Base-by-base conservation (phyloP, 2,888 invertebrate genomes). In the Subacronicta megacephala region DNA sequence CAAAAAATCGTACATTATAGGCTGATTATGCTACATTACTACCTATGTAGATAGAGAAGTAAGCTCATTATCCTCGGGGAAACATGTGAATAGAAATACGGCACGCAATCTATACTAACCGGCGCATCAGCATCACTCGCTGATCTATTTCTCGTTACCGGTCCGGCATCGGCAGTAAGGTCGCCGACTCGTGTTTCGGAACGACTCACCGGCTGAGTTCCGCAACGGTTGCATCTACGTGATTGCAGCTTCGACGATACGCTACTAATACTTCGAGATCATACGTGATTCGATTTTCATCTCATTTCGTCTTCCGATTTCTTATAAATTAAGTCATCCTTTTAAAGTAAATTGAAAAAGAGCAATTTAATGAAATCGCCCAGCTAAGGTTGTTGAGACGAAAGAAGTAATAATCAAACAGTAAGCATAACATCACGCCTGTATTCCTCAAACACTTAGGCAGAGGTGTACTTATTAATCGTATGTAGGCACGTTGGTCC, bases 161-260 rank as follows among this genome's bases (percentile, higher is more conserved):
- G 72, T 56, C 50, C 64, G 74, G 72, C 73, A 78, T n/a, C n/a
- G n/a, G 80, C 78, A 73, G 69, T 78, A 83, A 82, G 86, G 86
- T 85, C 85, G 84, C 60, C 81, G 81, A 79, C 88, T 82, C 79
- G 69, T 62, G 65, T 75, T 78, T 68, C 74, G 72, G 66, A 51
- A 55, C 56, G 54, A 42, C 57, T 70, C 61, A 37, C 49, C 66
- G 62, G 44, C 55, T 49, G 56, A 72, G 75, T 75, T 75, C 76
- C 73, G 76, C 65, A 52, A 73, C 67, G 60, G 63, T 52, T 75
- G 75, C 75, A 75, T 75, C 63, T 75, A 71, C 68, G 73, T 64
- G 75, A 71, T 65, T 68, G 76, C 68, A 75, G 53, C 66, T 60
- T 59, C 53, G 45, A 62, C 57, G 53, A 59, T 57, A 58, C 45